Evolutionary conservation across 2,113 vertebrate species (phyloP), one percentile per base, ranked within the genome.

Genomic region (Engystomops pustulosus): DNA sequence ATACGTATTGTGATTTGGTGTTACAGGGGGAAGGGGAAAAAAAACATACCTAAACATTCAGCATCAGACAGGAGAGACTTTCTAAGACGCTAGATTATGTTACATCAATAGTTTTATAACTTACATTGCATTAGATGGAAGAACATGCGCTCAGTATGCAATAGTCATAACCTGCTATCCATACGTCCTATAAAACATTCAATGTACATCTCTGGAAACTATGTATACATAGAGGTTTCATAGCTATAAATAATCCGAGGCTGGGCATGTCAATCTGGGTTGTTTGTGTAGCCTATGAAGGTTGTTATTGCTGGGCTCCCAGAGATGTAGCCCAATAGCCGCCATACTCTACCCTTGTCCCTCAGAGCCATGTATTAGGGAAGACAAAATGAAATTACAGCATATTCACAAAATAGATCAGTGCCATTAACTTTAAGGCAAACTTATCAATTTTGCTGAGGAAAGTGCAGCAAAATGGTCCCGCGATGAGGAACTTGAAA

Each of bases 401-500:
- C 14, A 36, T 20, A 36, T 36, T 36, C 32, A 67, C 32, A 67
- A 67, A 32, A 65, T 8, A 15, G 14, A 14, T 34, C 60, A 36
- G 62, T 34, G 32, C 27, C 62, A 67, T 67, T 18, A 67, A 36
- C 17, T 32, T 25, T 15, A 65, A 3, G 15, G 60, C 60, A 32
- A 65, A 18, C 5, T 3, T 7, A 67, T 20, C 30, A 20, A 9
- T 20, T 36, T 4, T 32, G 5, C 60, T 65, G 60, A 65, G 32
- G 62, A 34, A 67, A 20, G 62, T 67, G 62, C 62, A 36, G 62
- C 17, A 36, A 34, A 67, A 67, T 67, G 62, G 62, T 67, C 27
- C 27, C 62, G 9, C 14, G 15, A 67, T 67, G 4, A 34, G 30
- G 32, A 36, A 67, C 62, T 36, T 67, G 62, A 67, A 67, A 34